Evolutionary conservation across 2,113 vertebrate species (phyloP).

Genomic region (Phyllostomus hastatus): DNA sequence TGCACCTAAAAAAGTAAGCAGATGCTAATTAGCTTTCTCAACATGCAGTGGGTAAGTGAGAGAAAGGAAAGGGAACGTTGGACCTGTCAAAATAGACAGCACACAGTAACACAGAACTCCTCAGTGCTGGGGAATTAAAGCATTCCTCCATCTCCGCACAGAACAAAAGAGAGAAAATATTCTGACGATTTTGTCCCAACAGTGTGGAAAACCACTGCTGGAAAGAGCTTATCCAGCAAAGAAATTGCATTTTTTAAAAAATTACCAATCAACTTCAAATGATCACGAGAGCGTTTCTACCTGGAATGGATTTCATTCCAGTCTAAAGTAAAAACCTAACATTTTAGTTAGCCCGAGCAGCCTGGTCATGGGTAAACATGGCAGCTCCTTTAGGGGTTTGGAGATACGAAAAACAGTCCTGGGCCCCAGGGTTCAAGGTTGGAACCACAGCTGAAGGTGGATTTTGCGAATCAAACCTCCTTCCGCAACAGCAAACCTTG

Average conservation of each 20-base stretch:
- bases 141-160: not conserved
- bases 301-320: not conserved
- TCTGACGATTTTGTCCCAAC: not conserved
- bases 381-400: not conserved
- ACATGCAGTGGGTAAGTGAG: not conserved
- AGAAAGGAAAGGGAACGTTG: not conserved
- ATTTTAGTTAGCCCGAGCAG: not conserved
- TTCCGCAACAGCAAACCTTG: slow-evolving; percentile 12
- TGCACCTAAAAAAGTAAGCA: not conserved
- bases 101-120: not conserved
- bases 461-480: slow-evolving; percentile 9
- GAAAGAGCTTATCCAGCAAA: not conserved
- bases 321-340: not conserved
- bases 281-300: not conserved
- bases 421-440: not conserved
- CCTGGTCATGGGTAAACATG: not conserved
- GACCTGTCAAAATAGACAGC: not conserved
- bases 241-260: not conserved
- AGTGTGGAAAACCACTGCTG: not conserved
- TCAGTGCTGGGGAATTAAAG: not conserved
- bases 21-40: slow-evolving; percentile 45
- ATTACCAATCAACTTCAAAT: slow-evolving; percentile 18
- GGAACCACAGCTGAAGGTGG: not conserved
- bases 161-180: not conserved
- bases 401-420: not conserved